Evolutionary conservation across 1,140 invertebrate species (phyloP), one percentile per base, ranked within the genome.

Genomic region (Drosophila micromelanica): DNA sequence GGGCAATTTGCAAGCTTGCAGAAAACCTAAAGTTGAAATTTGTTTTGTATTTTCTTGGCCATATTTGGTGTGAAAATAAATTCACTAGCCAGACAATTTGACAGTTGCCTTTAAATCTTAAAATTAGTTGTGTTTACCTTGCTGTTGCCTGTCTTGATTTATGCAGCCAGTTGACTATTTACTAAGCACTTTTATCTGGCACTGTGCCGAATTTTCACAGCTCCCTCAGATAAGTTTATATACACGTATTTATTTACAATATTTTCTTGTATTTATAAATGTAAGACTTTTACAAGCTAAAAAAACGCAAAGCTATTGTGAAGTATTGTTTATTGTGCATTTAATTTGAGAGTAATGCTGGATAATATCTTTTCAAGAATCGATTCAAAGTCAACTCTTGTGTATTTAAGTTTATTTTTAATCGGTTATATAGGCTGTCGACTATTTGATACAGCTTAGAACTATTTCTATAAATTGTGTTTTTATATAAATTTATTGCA

Each of bases 401-500:
- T 32, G 42, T 45, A 45, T 45, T 45, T 20, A 20, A 20, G 8
- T 40, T n/a, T 5, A 40, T 42, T 30, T 9, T 17, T 9, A 5
- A 35, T 3, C 2, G 37, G 12, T 13, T 55, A 23, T 23, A 37
- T 52, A 11, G 27, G 30, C 32, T 55, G 13, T 55, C 35, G 9
- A 40, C 52, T 15, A 23, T 35, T 48, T 60, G 15, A 8, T 48
- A 48, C 5, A 27, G 27, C 27, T 35, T 8, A 35, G 0, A 35
- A 35, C 32, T 35, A 35, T 35, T 35, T 35, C 32, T 23, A 42
- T 56, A 56, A 65, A 65, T 32, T 57, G 43, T 27, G 8, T 17
- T 51, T 51, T 68, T 67, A 80, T 77, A 71, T 57, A 65, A 77
- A 80, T 85, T 80, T 85, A 85, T 74, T 49, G 48, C 59, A 27